Base-by-base conservation (phyloP, 2,888 invertebrate species). In the Conus canariensis region DNA sequence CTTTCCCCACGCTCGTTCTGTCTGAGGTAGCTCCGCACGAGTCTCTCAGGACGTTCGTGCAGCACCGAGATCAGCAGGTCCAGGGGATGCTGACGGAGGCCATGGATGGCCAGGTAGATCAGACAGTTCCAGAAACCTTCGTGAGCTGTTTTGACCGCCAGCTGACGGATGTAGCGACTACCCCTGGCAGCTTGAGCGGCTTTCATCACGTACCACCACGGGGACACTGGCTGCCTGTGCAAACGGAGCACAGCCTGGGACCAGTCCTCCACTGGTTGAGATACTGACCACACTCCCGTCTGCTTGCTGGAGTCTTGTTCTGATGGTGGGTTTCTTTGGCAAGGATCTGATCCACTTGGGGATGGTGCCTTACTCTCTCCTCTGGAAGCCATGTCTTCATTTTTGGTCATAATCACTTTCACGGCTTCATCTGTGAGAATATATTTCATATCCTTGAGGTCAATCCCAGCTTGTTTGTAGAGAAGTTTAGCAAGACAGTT, bases 401-500 rank as follows among this genome's bases (percentile, higher is more conserved):
- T 5, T 45, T 19, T 25, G 7, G 56, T 56, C 16, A 30, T 10
- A 82, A 14, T 19, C 30, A 30, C 8, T 30, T 10, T 10, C 25
- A 56, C 82, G 0, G 30, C 56, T 74, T 74, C 70, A 19, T 22
- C 70, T 10, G 70, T 74, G 70, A 74, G 70, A 74, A 74, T 22
- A 5, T 74, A 19, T 74, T n/a, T n/a, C 14, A 45, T 8, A 14
- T 60, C 60, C 5, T 59, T 64, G 16, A 85, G 22, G 16, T 85
- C 64, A 5, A 25, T 14, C 60, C 64, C 85, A 60, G 60, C 85
- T 60, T 85, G 60, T 60, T 60, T 59, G 85, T 64, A 64, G 60
- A 85, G 85, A 14, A 85, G 85, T 14, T 59, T 25, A 22, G 14
- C 60, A 12, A 85, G 60, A 85, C 85, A 85, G 85, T 56, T 60